Evolutionary conservation across 2,113 vertebrate genomes (phyloP).

Genomic region (Elgaria multicarinata): DNA sequence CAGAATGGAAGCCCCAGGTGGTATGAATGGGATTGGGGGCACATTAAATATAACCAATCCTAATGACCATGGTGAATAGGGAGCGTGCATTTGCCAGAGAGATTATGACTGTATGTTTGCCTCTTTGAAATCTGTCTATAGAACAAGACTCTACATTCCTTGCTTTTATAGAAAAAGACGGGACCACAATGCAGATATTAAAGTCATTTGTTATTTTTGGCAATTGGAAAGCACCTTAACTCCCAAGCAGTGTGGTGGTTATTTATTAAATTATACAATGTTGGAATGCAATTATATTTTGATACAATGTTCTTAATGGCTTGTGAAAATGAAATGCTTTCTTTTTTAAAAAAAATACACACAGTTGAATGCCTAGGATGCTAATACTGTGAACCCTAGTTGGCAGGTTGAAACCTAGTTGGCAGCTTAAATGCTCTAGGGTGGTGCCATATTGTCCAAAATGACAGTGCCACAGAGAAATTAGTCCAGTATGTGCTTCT

Average conservation of each 20-base stretch:
- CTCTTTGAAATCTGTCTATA: background rate
- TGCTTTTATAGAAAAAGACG: conserved; percentile 6
- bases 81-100: background rate
- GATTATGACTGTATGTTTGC: background rate
- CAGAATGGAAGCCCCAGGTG: conserved; percentile 43
- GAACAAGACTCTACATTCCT: background rate
- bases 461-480: too few species aligned
- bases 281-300: background rate
- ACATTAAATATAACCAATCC: conserved; percentile 49
- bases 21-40: conserved; percentile 31
- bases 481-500: background rate
- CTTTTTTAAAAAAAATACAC: background rate
- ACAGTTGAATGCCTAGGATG: background rate
- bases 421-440: background rate
- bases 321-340: background rate
- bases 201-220: conserved; percentile 30
- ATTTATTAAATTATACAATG: background rate
- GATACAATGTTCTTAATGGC: background rate
- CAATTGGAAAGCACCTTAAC: background rate
- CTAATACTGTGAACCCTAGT: background rate
- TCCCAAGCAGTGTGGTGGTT: background rate
- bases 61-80: conserved; percentile 23
- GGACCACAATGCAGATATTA: rapidly evolving
- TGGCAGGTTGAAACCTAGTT: background rate
- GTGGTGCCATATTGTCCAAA: background rate